Base-by-base conservation (phyloP, 2,888 invertebrate genomes). In the Ephialtes manifestator region DNA sequence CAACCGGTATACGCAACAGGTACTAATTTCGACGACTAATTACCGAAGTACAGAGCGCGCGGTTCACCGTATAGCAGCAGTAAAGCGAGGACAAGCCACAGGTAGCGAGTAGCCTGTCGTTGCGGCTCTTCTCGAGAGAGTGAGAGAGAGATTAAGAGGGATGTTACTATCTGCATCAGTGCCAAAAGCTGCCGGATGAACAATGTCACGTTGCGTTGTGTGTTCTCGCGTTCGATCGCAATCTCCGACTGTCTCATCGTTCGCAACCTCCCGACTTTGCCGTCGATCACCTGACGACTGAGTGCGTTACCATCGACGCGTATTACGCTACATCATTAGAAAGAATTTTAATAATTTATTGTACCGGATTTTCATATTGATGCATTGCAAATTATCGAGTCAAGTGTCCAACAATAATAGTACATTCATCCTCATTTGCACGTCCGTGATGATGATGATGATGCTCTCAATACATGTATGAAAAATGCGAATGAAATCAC, bases 1-100 rank as follows among this genome's bases (percentile, higher is more conserved):
- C 81, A 63, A 77, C 51, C 68, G 48, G 63, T 55, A 20, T 76
- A 85, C 83, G 89, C 89, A 90, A 90, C 90, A 90, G 90, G 90
- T 90, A 87, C 86, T 87, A 87, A 90, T 90, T 89, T 83, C 60
- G 78, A 75, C 75, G 72, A 81, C 86, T 88, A 89, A 89, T 89
- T 87, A 87, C 75, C 79, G 60, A 46, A 60, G 65, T 48, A 39
- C 77, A 18, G 24, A 65, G 35, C 48, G 58, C 46, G 53, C 43
- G 46, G 8, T 35, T 71, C 39, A 55, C 35, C 39, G 55, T 71
- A 53, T 39, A 71, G 55, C n/a, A 35, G 28, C 20, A 71, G 70
- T 24, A 35, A 35, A 55, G 46, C 55, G 71, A 58, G 28, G 70
- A 8, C 70, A 46, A 75, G 63, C 60, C 60, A 75, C 60, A 75